Conservation (phyloP, 35 echinoderm and acorn worm species). For the Hemicentrotus pulcherrimus region DNA sequence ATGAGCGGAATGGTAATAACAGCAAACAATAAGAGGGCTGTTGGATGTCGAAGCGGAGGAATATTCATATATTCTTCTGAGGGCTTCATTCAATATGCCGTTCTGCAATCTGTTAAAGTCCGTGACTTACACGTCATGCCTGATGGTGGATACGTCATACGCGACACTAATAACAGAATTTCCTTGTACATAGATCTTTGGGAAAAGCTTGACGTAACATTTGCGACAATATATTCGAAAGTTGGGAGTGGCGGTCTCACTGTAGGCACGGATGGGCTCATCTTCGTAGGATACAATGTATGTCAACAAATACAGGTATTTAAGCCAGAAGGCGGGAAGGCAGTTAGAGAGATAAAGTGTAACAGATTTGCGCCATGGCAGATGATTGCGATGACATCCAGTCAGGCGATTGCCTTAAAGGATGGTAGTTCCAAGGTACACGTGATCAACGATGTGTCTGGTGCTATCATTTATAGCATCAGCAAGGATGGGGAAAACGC, state of each 20-base stretch:
- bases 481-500: not conserved
- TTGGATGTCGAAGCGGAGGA: not conserved
- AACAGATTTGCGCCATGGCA: not conserved
- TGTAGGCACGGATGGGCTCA: not conserved
- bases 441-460: not conserved
- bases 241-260: not conserved
- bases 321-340: not conserved
- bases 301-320: not conserved
- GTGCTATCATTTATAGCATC: not conserved
- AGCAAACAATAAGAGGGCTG: not conserved
- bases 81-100: not conserved
- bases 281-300: not conserved
- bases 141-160: conserved; percentile 1
- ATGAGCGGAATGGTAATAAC: not conserved
- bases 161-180: not conserved
- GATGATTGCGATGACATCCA: not conserved
- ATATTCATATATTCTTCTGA: not conserved
- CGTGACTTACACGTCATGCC: not conserved
- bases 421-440: not conserved
- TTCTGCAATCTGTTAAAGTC: not conserved
- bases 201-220: not conserved
- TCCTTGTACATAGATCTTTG: not conserved
- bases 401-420: not conserved
- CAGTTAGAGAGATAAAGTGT: not conserved
- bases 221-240: not conserved